Conservation (phyloP, 2,888 invertebrate species). For the Leptinotarsa haldemani region DNA sequence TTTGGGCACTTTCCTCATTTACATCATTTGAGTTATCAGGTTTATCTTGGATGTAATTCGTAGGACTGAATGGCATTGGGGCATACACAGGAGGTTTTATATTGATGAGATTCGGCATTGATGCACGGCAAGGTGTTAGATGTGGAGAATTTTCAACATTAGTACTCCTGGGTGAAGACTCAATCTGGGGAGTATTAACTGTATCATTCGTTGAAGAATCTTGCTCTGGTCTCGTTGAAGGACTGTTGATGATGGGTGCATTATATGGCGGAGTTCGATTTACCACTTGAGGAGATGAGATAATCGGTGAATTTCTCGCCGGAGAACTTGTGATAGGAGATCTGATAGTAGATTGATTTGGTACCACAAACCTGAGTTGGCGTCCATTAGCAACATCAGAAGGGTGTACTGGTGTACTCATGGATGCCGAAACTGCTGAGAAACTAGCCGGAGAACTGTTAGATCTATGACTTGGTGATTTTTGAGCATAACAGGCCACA, state of each 20-base stretch:
- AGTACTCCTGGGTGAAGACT: neutral
- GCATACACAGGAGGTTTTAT: slow-evolving; percentile 17
- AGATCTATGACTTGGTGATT: neutral
- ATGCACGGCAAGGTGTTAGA: neutral
- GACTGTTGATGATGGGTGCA: neutral
- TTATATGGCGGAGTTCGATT: neutral
- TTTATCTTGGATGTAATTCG: slow-evolving; percentile 2
- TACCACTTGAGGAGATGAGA: neutral
- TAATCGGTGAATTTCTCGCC: neutral
- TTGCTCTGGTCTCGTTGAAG: neutral
- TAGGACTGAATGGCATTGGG: slow-evolving; percentile 19
- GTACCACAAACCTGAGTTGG: neutral
- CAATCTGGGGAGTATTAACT: neutral
- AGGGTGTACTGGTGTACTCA: neutral
- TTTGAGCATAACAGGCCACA: neutral
- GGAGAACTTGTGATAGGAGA: neutral
- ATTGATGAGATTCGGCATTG: slow-evolving; percentile 13
- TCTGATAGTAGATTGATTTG: neutral
- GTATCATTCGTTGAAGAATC: neutral
- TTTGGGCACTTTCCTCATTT: neutral
- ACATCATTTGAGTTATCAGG: neutral
- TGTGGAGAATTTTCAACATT: neutral
- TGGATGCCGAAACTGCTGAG: neutral
- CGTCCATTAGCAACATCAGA: neutral
- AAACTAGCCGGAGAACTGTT: neutral